phyloP scores from a whole-genome alignment of 2,113 vertebrate genomes.

The Phainopepla nitens region DNA sequence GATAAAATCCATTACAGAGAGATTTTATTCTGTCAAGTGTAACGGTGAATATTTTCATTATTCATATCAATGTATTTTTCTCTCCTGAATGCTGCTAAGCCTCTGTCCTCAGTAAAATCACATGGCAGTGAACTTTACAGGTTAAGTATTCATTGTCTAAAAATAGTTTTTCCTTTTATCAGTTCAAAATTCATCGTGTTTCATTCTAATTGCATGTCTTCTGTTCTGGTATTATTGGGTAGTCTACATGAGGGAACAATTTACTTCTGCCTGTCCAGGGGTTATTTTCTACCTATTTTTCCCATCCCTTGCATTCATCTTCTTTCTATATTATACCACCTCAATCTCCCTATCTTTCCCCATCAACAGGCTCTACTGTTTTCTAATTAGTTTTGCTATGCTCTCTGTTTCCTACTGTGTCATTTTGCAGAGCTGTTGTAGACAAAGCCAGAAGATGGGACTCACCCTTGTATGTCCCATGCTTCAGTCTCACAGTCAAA shows the following conservation, averaged over 20 bases:
- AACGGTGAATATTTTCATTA: conserved; percentile 17
- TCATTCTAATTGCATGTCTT: not conserved
- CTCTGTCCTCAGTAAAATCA: not conserved
- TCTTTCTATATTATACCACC: not conserved
- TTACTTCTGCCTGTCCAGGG: not conserved
- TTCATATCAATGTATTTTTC: conserved; percentile 30
- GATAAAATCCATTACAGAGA: conserved; percentile 14
- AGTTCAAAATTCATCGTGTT: conserved; percentile 3
- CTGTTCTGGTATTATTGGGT: not conserved
- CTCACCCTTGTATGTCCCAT: not conserved
- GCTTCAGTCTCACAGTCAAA: not conserved
- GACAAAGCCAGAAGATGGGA: not conserved
- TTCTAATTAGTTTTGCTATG: accelerated
- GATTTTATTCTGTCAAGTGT: conserved; percentile 28
- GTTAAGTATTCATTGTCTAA: conserved; percentile 55
- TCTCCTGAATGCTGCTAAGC: conserved; percentile 13
- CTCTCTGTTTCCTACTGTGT: not conserved
- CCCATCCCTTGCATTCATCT: not conserved
- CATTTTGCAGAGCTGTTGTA: not conserved
- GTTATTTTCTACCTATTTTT: conserved; percentile 7
- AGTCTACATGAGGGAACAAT: not conserved
- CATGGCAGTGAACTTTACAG: conserved; percentile 1
- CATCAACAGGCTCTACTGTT: not conserved
- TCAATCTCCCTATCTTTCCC: not conserved
- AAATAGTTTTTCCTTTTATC: conserved; percentile 33